Conservation (phyloP, 1,140 invertebrate species). For the Phymastichus coffea region DNA sequence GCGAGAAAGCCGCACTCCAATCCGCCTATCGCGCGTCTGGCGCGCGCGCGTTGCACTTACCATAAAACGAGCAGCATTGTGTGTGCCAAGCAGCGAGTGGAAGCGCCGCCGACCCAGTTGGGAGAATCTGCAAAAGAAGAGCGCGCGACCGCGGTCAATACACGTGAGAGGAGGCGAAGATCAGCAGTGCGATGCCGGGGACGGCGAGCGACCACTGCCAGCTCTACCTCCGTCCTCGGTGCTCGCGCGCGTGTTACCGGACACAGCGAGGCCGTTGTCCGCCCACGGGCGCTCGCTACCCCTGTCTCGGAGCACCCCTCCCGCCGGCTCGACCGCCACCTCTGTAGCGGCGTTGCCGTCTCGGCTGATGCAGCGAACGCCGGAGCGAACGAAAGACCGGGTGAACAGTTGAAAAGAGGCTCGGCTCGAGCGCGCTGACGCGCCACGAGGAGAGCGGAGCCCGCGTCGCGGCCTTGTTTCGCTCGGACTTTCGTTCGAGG, state of each 20-base stretch:
- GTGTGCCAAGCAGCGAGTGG: conserved; percentile 15
- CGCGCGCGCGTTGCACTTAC: conserved; percentile 12
- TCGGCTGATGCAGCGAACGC: too few relatives aligned
- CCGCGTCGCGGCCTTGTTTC: too few relatives aligned
- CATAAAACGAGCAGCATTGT: conserved; percentile 27
- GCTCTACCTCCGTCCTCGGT: neutral
- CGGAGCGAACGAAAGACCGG: too few relatives aligned
- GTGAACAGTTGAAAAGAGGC: too few relatives aligned
- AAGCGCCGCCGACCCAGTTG: conserved; percentile 17
- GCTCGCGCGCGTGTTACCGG: neutral
- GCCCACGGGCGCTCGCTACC: too few relatives aligned
- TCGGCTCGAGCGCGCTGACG: too few relatives aligned
- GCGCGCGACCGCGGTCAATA: conserved; percentile 10
- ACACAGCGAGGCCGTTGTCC: too few relatives aligned
- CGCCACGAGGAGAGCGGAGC: too few relatives aligned
- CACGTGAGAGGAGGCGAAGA: neutral
- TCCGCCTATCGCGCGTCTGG: neutral
- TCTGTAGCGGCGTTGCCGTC: too few relatives aligned
- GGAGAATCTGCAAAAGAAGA: conserved; percentile 15
- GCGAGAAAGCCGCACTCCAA: neutral
- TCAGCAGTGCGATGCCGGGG: neutral
- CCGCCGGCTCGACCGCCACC: too few relatives aligned
- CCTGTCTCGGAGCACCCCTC: too few relatives aligned
- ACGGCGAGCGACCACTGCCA: neutral
- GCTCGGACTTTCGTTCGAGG: too few relatives aligned